These are phyloP conservation scores for Cyanocitta stelleri DNA, from an alignment of 2,113 vertebrate species.

Conservation along the genomic window DNA sequence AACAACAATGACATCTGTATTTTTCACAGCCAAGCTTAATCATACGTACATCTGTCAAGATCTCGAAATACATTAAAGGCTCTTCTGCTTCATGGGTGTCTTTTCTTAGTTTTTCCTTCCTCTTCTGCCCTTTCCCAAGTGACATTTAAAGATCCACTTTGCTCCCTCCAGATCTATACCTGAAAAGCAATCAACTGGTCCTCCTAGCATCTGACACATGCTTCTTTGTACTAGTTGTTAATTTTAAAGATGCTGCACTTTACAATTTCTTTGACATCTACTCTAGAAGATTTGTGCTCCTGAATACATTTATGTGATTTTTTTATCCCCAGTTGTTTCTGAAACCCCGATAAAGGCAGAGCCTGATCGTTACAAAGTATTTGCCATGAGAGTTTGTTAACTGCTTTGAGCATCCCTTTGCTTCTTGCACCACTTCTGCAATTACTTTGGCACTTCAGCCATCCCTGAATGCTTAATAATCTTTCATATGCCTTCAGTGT, in stretches of 20 bases:
- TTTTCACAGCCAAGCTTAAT: not conserved
- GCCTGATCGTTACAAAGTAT: not conserved
- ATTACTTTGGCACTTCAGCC: not conserved
- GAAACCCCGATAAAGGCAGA: not conserved
- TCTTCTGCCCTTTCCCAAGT: not conserved
- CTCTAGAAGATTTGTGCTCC: slow-evolving; percentile 23
- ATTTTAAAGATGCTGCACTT: slow-evolving; percentile 6
- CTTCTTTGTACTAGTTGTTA: not conserved
- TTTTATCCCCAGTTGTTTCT: slow-evolving; percentile 22
- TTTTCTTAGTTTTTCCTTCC: not conserved
- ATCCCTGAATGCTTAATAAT: not conserved
- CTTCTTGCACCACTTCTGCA: not conserved
- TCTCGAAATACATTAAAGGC: not conserved
- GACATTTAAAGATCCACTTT: not conserved
- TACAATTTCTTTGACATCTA: slow-evolving; percentile 28
- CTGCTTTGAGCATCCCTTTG: not conserved
- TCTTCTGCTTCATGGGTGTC: not conserved
- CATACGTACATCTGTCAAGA: not conserved
- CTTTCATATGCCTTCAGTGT: not conserved
- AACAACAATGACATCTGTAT: not conserved
- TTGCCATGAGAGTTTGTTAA: slow-evolving; percentile 15
- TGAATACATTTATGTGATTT: slow-evolving; percentile 49
- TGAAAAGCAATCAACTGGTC: not conserved
- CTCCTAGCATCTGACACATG: not conserved
- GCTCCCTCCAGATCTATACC: not conserved